Conservation (phyloP, 2,888 invertebrate species). For the Hipparchia semele region DNA sequence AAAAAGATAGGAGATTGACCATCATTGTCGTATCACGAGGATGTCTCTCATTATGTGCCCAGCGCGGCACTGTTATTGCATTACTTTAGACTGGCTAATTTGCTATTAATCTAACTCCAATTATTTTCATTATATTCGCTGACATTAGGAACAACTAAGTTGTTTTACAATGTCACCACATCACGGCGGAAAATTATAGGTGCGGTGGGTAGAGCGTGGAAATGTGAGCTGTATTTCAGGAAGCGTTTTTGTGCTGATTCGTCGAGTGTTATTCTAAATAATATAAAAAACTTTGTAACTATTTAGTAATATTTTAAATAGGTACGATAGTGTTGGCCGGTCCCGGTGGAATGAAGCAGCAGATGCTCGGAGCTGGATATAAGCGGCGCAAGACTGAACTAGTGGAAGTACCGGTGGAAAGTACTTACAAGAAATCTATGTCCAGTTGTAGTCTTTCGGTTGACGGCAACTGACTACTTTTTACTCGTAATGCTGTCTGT, state of each 20-base stretch:
- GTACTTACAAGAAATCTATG: too few species aligned
- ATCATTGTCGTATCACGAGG: conserved; percentile 59
- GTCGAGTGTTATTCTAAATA: not conserved
- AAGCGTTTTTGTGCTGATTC: conserved; percentile 9
- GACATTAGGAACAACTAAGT: conserved; percentile 70
- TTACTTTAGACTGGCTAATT: conserved; percentile 78
- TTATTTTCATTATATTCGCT: conserved; percentile 79
- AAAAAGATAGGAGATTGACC: conserved; percentile 37
- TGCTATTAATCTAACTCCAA: conserved; percentile 76
- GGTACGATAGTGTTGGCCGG: too few species aligned
- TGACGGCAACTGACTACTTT: too few species aligned
- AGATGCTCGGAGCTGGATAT: too few species aligned
- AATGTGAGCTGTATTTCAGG: conserved; percentile 19
- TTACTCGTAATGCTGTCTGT: too few species aligned
- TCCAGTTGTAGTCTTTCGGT: too few species aligned
- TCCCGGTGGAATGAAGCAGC: too few species aligned
- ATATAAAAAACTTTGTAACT: too few species aligned
- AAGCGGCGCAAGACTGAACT: too few species aligned
- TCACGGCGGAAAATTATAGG: conserved; percentile 75
- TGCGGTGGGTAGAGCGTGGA: conserved; percentile 49
- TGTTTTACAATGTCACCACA: conserved; percentile 74
- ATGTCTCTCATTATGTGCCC: conserved; percentile 57
- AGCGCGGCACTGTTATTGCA: conserved; percentile 67
- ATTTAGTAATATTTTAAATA: too few species aligned
- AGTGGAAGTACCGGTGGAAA: too few species aligned